Evolutionary conservation across 2,113 vertebrate genomes (phyloP), one percentile per base, ranked within the genome.

Genomic region (Piaya cayana): DNA sequence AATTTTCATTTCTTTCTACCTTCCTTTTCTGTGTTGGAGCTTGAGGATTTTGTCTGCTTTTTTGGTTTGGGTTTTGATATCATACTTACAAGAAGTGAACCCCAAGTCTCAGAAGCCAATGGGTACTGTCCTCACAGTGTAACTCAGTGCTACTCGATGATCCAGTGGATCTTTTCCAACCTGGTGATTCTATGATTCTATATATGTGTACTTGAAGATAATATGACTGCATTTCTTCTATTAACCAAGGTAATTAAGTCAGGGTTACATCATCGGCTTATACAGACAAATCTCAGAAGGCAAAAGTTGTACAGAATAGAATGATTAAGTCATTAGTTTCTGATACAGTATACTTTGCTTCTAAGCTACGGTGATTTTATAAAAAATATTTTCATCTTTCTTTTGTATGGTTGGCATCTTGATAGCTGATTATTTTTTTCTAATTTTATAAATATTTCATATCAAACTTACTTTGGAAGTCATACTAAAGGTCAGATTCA

Each of bases 211-310:
- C 53, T 79, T 49, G n/a, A 53, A 87, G 65, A 34, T 85, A 89
- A 56, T 64, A 64, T 29, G 29, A 42, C 86, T 50, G 25, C 12
- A 91, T 68, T 47, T 92, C 64, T 86, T 47, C 56, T 39, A 56
- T 49, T 90, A 87, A 82, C 70, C 18, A 36, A 77, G 36, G 22
- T 93, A 92, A 89, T 92, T 83, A 92, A 70, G 55, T 50, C 68
- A 43, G 12, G 60, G 50, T 63, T 87, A 68, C 39, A 93, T 82
- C 86, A 95, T 53, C 53, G 53, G 47, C 65, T 86, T 95, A 70
- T 55, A 52, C n/a, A 89, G 47, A 68, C 29, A 95, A 94, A 52
- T 34, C 84, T 96, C 92, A 89, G 82, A 94, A 87, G 84, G 43
- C 60, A 91, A 63, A 89, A 82, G 43, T 85, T 91, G 65, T 82